Conservation (phyloP, 2,888 invertebrate genomes). For the Tachina fera region DNA sequence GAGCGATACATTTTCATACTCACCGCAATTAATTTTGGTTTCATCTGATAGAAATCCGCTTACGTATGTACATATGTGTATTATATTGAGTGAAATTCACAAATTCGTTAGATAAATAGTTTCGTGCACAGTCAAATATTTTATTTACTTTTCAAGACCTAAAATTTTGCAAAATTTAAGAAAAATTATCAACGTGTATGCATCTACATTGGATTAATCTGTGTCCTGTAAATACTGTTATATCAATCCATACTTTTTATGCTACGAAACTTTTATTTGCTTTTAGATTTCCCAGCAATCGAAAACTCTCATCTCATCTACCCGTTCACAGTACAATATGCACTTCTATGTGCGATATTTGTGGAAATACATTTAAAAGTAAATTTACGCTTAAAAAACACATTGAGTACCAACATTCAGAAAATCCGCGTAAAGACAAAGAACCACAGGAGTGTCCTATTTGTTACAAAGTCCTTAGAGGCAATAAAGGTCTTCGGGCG, state of each 20-base stretch:
- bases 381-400: conserved; percentile 78
- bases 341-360: conserved; percentile 79
- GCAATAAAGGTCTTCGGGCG: conserved; percentile 78
- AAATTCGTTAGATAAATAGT: too few species aligned
- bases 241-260: conserved; percentile 51
- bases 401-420: conserved; percentile 79
- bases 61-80: too few species aligned
- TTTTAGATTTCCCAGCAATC: conserved; percentile 68
- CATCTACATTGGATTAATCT: conserved; percentile 75
- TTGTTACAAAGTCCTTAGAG: conserved; percentile 79
- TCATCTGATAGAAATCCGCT: too few species aligned
- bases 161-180: background rate
- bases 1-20: too few species aligned
- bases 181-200: conserved; percentile 23
- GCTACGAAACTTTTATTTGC: conserved; percentile 55
- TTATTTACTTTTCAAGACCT: background rate
- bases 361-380: conserved; percentile 77
- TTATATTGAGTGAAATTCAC: too few species aligned
- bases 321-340: conserved; percentile 75
- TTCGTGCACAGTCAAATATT: too few species aligned
- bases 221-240: conserved; percentile 56
- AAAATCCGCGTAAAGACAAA: conserved; percentile 73
- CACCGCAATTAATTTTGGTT: too few species aligned
- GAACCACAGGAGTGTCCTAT: conserved; percentile 79
- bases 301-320: conserved; percentile 59